These are phyloP conservation scores for Myanophis thanlyinensis DNA, from an alignment of 2,113 vertebrate species.

Conservation along the genomic window DNA sequence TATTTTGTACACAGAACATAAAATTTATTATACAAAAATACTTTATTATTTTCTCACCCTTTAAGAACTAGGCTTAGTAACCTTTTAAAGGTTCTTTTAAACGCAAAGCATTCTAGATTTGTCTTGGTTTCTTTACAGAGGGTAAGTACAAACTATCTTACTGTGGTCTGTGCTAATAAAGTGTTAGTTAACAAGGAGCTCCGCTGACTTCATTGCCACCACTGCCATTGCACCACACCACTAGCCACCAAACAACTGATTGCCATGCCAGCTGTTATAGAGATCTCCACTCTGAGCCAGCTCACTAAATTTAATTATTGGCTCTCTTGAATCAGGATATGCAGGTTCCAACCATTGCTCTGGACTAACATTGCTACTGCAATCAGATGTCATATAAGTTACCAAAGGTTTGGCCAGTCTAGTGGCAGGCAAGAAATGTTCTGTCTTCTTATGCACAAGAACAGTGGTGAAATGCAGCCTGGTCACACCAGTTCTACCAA, in stretches of 20 bases:
- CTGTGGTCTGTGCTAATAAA: neutral
- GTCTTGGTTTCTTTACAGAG: neutral
- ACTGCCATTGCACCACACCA: neutral
- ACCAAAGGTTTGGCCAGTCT: neutral
- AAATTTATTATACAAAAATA: conserved; percentile 23
- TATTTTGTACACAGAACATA: conserved; percentile 14
- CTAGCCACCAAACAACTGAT: neutral
- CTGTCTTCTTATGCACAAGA: neutral
- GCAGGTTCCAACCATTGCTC: neutral
- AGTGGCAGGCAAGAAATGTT: neutral
- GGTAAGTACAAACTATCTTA: conserved; percentile 3
- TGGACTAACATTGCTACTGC: neutral
- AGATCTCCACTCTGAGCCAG: neutral
- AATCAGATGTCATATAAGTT: neutral
- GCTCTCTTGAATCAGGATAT: neutral
- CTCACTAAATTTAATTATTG: neutral
- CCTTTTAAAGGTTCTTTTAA: neutral
- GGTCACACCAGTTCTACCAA: no score
- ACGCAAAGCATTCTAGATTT: neutral
- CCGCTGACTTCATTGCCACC: neutral
- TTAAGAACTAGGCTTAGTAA: neutral
- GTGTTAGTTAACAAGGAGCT: neutral
- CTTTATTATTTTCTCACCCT: conserved; percentile 14
- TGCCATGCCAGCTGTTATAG: neutral
- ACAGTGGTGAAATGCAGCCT: no score